Percentiles rank a stretch among this genome's conserved stretches.
Conservation (phyloP, 2,113 vertebrate genomes). For the Prochilodus magdalenae region DNA sequence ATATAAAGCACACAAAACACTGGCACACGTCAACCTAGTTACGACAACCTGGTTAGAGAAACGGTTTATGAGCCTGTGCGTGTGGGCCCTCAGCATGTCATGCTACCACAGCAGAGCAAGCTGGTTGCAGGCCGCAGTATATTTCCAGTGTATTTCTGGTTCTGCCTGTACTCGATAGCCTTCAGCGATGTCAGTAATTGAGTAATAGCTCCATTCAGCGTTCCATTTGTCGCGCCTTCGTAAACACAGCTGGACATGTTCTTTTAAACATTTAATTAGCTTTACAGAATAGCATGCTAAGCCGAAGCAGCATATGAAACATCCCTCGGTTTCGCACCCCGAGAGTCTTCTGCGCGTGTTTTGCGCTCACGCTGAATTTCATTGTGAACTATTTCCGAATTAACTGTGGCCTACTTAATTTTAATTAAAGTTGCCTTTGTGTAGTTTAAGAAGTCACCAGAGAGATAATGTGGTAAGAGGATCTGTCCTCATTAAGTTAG, state of each 20-base stretch:
- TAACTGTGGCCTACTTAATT: constrained; percentile 72
- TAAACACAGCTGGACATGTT: constrained; percentile 41
- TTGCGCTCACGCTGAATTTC: constrained; percentile 54
- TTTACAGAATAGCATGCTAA: constrained; percentile 39
- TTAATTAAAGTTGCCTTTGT: constrained; percentile 73
- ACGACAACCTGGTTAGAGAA: too few species aligned
- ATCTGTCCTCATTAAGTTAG: constrained; percentile 64
- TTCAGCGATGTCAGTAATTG: neutral
- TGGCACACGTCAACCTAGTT: too few species aligned
- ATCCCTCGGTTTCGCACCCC: constrained; percentile 11
- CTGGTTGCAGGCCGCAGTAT: too few species aligned
- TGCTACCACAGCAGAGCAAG: too few species aligned
- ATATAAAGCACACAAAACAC: too few species aligned
- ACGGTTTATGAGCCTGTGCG: too few species aligned
- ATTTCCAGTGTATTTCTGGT: neutral
- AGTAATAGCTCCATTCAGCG: neutral
- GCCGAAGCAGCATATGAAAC: constrained; percentile 28
- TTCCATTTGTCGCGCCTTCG: neutral
- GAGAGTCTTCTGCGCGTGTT: constrained; percentile 37
- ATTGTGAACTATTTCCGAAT: constrained; percentile 61
- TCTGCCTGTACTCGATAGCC: neutral
- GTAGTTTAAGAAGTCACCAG: constrained; percentile 57
- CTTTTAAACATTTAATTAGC: constrained; percentile 64
- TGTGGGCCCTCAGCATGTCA: too few species aligned
- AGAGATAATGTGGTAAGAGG: constrained; percentile 66